Evolutionary conservation across 2,113 vertebrate species (phyloP), one percentile per base, ranked within the genome.

Genomic region (Lagopus leucura): DNA sequence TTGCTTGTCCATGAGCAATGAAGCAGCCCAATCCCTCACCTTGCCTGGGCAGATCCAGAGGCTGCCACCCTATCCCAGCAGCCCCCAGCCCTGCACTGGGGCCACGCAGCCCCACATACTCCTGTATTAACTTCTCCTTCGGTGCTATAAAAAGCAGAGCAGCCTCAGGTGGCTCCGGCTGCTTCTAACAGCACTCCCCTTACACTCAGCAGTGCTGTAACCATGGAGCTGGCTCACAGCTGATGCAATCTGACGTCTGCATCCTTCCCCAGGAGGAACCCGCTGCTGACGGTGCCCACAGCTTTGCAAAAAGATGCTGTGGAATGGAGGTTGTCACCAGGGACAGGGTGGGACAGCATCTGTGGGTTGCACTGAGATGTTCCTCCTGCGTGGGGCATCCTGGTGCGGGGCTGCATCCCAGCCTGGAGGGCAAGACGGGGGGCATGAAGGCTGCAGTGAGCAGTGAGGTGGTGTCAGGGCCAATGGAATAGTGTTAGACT

Each of bases 1-100:
- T 45, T 5, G 6, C 66, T 18, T 16, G 25, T 28, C 52, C 36
- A 0, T 9, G 20, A 60, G 65, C 48, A 43, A 61, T 1, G 3
- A n/a, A 11, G 52, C 67, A 32, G 28, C 70, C 89, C 7, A 1
- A n/a, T 74, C 81, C 74, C 55, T 45, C 1, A 0, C 86, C 42
- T 71, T 3, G 0, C 28, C 54, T 8, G 1, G 52, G 76, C 30
- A 3, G 3, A 8, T 30, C 17, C 0, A 2, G 36, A 8, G 1
- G 0, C 42, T 34, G 30, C 30, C 19, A 0, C 19, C 48, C 32
- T 54, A 5, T 1, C 18, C n/a, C n/a, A 24, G 61, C 61, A 64
- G 24, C 63, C 27, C 63, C 38, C 40, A 21, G 63, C 11, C 17
- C 7, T 8, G 61, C 36, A 11, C 15, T 28, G 61, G 25, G 36